Evolutionary conservation across 2,888 invertebrate genomes (phyloP).

Genomic region (Phoronis australis): DNA sequence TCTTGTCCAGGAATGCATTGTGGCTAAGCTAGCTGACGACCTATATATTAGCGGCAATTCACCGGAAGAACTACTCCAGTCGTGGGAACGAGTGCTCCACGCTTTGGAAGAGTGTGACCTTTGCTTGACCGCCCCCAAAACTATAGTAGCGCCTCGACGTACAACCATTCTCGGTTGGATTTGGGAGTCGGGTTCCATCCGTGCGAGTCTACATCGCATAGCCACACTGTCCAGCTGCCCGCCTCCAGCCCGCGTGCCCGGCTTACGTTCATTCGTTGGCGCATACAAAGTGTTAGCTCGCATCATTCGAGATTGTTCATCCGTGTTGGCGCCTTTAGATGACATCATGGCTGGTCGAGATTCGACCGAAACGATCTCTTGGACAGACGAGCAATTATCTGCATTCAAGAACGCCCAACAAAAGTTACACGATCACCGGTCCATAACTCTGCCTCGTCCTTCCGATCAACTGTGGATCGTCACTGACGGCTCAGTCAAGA

Average conservation of each 20-base stretch:
- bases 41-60: constrained; percentile 3
- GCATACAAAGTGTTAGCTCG: constrained; percentile 7
- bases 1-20: constrained; percentile 1
- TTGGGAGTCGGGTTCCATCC: constrained; percentile 1
- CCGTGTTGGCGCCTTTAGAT: background rate
- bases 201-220: constrained; percentile 4
- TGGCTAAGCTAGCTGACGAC: constrained; percentile 4
- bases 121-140: background rate
- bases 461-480: constrained; percentile 7
- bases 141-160: too few species aligned
- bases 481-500: constrained; percentile 5
- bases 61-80: background rate
- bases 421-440: background rate
- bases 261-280: constrained; percentile 2
- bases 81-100: background rate
- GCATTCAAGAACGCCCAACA: background rate
- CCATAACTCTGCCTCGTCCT: constrained; percentile 1
- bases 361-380: background rate
- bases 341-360: background rate
- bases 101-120: background rate
- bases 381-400: too few species aligned
- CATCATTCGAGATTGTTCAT: constrained; percentile 3
- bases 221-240: constrained; percentile 1
- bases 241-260: too few species aligned
- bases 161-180: constrained; percentile 3